phyloP scores from a whole-genome alignment of 2,888 invertebrate genomes.

The Lissocephala sabroskyi region DNA sequence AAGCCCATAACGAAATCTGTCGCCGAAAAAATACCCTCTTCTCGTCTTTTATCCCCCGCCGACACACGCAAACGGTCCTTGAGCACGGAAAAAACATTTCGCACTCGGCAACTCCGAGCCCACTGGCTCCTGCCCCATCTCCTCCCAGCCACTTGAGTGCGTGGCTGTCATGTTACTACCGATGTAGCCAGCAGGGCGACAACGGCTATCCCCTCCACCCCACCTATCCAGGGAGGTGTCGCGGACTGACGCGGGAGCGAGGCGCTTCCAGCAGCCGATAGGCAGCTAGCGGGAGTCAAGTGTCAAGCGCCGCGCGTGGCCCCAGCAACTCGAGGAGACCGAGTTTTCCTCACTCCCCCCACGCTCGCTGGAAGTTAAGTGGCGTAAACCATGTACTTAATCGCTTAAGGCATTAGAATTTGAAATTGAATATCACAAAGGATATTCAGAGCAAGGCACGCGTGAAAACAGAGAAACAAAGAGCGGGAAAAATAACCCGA shows the following conservation, averaged over 20 bases:
- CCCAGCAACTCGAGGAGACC: conserved; percentile 40
- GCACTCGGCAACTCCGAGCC: conserved; percentile 25
- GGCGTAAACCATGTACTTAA: conserved; percentile 65
- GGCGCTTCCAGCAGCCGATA: not conserved
- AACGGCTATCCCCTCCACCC: not conserved
- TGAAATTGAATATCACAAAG: conserved; percentile 64
- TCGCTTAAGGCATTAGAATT: conserved; percentile 67
- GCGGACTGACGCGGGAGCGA: conserved; percentile 2
- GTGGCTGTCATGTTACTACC: conserved; percentile 50
- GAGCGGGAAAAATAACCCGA: conserved; percentile 20
- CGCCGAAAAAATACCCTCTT: conserved; percentile 17
- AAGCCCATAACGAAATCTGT: conserved; percentile 35
- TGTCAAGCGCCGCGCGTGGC: conserved; percentile 41
- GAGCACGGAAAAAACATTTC: conserved; percentile 43
- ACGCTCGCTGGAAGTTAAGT: conserved; percentile 59
- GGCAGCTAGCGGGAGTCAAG: conserved; percentile 40
- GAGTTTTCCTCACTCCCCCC: not conserved
- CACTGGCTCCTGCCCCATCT: conserved; percentile 38
- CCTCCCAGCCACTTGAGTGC: conserved; percentile 55
- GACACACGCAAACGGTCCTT: conserved; percentile 44
- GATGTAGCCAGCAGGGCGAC: conserved; percentile 7
- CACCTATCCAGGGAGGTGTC: too few species aligned
- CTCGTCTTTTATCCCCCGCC: not conserved
- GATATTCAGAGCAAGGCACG: conserved; percentile 48
- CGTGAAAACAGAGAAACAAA: conserved; percentile 5